Evolutionary conservation across 1,140 invertebrate genomes (phyloP).

Genomic region (Drosophila sproati): DNA sequence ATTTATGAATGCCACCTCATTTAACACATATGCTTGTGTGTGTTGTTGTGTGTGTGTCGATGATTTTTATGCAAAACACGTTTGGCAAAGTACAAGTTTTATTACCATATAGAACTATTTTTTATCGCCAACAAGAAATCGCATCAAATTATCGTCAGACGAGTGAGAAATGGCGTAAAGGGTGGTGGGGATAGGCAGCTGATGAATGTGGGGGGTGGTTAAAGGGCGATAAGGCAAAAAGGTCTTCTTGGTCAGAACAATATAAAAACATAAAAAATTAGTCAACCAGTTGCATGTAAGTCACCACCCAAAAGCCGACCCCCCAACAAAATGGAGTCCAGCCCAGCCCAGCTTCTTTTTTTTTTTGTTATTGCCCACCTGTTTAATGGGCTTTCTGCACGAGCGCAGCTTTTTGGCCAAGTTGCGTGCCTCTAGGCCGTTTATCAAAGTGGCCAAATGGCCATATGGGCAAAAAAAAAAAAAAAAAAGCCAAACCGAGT

Average conservation of each 20-base stretch:
- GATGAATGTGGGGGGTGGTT: not conserved
- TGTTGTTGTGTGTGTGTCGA: not conserved
- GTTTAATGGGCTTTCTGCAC: slow-evolving; percentile 74
- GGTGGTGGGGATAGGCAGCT: not conserved
- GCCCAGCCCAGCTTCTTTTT: slow-evolving; percentile 20
- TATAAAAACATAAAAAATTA: slow-evolving; percentile 45
- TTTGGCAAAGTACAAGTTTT: slow-evolving; percentile 52
- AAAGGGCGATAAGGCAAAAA: slow-evolving; percentile 22
- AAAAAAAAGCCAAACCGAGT: not conserved
- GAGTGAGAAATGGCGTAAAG: slow-evolving; percentile 11
- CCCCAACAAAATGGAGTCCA: not conserved
- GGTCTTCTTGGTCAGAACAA: not conserved
- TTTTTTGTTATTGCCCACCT: slow-evolving; percentile 62
- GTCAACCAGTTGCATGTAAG: slow-evolving; percentile 73
- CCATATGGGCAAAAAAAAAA: slow-evolving; percentile 35
- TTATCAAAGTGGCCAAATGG: slow-evolving; percentile 64
- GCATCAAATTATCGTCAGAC: slow-evolving; percentile 31
- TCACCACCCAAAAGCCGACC: not conserved
- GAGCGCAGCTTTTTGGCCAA: slow-evolving; percentile 66
- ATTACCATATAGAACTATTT: slow-evolving; percentile 80
- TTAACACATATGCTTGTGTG: slow-evolving; percentile 26
- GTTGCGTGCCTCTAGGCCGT: slow-evolving; percentile 62
- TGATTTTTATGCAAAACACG: slow-evolving; percentile 51
- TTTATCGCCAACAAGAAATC: slow-evolving; percentile 67
- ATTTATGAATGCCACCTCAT: not conserved